phyloP scores from a whole-genome alignment of 1,140 invertebrate genomes.

The Galendromus occidentalis region DNA sequence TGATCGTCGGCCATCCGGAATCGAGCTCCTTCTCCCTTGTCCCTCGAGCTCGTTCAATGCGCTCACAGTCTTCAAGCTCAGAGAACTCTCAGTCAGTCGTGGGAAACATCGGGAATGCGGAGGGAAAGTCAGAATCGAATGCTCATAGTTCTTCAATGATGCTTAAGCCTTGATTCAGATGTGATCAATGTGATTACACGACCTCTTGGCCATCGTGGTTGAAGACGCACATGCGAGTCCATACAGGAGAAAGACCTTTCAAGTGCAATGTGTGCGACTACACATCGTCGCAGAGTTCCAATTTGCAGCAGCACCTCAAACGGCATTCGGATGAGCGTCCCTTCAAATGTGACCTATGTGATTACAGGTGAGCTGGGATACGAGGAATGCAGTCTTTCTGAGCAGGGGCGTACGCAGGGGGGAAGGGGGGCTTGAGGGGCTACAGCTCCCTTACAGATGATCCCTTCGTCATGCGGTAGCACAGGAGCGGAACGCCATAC shows the following conservation, averaged over 20 bases:
- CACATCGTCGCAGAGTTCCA: conserved; percentile 3
- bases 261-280: conserved; percentile 9
- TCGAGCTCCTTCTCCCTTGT: too few relatives aligned
- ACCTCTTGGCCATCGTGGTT: conserved; percentile 5
- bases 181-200: conserved; percentile 1
- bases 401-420: too few relatives aligned
- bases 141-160: too few relatives aligned
- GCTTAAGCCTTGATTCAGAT: background rate
- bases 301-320: conserved; percentile 1
- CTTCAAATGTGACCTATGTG: conserved; percentile 4
- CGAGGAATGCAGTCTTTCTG: too few relatives aligned
- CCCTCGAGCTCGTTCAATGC: too few relatives aligned
- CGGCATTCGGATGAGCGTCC: conserved; percentile 1
- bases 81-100: too few relatives aligned
- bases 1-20: too few relatives aligned
- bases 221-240: conserved; percentile 6
- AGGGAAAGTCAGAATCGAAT: too few relatives aligned
- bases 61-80: too few relatives aligned
- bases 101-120: too few relatives aligned
- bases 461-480: background rate
- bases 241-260: conserved; percentile 4
- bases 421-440: too few relatives aligned
- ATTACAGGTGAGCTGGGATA: background rate
- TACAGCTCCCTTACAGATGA: background rate
- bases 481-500: too few relatives aligned